Evolutionary conservation across 1,140 invertebrate species (phyloP).

Genomic region (Ceratoteleas bidentatus): DNA sequence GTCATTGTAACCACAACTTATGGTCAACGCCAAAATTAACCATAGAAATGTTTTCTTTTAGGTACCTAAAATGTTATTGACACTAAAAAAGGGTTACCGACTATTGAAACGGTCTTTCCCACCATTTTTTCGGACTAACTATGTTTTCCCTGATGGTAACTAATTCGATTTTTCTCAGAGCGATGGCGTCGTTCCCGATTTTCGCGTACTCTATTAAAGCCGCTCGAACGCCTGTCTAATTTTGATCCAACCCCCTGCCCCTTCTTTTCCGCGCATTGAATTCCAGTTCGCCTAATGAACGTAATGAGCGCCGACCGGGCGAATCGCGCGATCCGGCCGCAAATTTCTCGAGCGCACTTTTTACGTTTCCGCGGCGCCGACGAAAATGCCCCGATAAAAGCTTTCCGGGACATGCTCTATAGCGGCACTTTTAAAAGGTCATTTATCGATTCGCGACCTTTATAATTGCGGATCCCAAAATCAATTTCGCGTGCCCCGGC

Average conservation of each 20-base stretch:
- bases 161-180: too few species aligned
- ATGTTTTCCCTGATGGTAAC: too few species aligned
- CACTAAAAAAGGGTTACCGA: background rate
- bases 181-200: too few species aligned
- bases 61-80: too few species aligned
- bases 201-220: too few species aligned
- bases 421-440: constrained; percentile 29
- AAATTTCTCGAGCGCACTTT: constrained; percentile 33
- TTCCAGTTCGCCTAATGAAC: constrained; percentile 10
- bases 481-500: constrained; percentile 14
- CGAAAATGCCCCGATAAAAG: constrained; percentile 33
- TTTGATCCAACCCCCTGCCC: background rate
- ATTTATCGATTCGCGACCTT: constrained; percentile 35
- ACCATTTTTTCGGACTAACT: too few species aligned
- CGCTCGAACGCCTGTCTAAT: too few species aligned
- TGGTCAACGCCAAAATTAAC: too few species aligned
- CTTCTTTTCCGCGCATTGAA: background rate
- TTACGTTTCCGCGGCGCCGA: constrained; percentile 5
- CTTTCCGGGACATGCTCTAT: constrained; percentile 29
- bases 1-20: too few species aligned
- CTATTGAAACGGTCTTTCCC: background rate
- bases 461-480: constrained; percentile 33
- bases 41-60: too few species aligned
- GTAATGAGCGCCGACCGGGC: constrained; percentile 12
- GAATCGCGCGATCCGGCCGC: constrained; percentile 23